Conservation (phyloP, 2,888 invertebrate genomes). For the Trichopoda pennipes region DNA sequence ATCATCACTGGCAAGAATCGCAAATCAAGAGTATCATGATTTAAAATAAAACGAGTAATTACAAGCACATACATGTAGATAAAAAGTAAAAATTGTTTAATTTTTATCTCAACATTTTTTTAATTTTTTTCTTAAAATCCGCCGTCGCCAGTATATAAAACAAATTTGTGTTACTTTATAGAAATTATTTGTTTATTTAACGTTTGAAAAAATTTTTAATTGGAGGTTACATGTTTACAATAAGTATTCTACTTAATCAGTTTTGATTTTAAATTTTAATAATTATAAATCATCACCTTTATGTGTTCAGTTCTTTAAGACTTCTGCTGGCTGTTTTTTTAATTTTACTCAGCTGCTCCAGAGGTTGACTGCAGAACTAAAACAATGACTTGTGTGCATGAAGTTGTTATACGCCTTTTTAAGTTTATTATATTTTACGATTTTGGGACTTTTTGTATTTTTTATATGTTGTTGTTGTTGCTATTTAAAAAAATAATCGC, state of each 20-base stretch:
- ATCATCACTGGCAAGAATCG: background rate
- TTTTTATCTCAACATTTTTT: background rate
- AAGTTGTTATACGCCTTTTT: slow-evolving; percentile 39
- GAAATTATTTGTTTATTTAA: too few relatives aligned
- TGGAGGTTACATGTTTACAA: too few relatives aligned
- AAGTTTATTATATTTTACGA: slow-evolving; percentile 19
- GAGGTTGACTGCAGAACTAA: slow-evolving; percentile 28
- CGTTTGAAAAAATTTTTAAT: too few relatives aligned
- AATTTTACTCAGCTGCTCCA: slow-evolving; percentile 20
- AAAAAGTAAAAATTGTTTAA: background rate
- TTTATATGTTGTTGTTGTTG: slow-evolving; percentile 41
- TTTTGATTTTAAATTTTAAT: background rate
- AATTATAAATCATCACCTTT: slow-evolving; percentile 52
- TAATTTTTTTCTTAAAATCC: background rate
- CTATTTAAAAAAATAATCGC: slow-evolving; percentile 58
- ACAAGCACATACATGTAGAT: too few relatives aligned
- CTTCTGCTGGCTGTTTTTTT: slow-evolving; percentile 4
- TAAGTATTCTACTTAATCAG: background rate
- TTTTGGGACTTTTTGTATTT: slow-evolving; percentile 28
- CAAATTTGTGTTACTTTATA: background rate
- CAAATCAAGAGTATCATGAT: background rate
- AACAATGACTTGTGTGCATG: background rate
- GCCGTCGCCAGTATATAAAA: background rate
- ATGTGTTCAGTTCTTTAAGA: slow-evolving; percentile 35
- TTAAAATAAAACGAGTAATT: background rate